phyloP scores from a whole-genome alignment of 92 coral and sea anemone genomes.

The Nematostella vectensis region DNA sequence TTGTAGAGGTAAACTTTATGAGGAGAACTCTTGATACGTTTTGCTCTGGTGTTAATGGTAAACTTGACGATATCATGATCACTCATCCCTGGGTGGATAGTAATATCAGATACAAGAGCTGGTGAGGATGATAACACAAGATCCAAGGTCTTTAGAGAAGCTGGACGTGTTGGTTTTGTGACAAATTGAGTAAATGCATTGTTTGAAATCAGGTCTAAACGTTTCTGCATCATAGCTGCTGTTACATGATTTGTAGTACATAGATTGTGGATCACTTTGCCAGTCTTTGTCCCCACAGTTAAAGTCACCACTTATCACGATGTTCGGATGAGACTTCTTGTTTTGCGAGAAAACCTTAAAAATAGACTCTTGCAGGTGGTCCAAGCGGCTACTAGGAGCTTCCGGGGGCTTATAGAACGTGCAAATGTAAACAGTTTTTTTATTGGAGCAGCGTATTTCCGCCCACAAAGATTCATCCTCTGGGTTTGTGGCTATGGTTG shows the following conservation, averaged over 20 bases:
- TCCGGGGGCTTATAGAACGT: slow-evolving; percentile 22
- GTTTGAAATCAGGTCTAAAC: slow-evolving; percentile 1
- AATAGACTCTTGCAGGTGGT: too few relatives aligned
- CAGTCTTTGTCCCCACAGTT: slow-evolving; percentile 29
- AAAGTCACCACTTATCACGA: too few relatives aligned
- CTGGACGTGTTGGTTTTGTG: slow-evolving; percentile 23
- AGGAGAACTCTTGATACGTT: too few relatives aligned
- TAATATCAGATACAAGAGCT: too few relatives aligned
- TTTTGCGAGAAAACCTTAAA: slow-evolving; percentile 21
- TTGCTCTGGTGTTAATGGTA: slow-evolving; percentile 6
- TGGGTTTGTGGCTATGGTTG: too few relatives aligned
- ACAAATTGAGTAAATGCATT: slow-evolving; percentile 13
- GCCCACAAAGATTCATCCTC: slow-evolving; percentile 21
- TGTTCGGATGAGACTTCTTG: slow-evolving; percentile 15
- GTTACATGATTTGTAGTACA: neutral
- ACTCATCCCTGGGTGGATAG: slow-evolving; percentile 26
- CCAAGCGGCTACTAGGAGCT: neutral
- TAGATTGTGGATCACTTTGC: slow-evolving; percentile 23
- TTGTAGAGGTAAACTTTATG: too few relatives aligned
- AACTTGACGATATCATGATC: slow-evolving; percentile 32
- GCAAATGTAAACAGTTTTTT: slow-evolving; percentile 10
- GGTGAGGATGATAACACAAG: too few relatives aligned
- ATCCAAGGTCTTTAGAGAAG: too few relatives aligned
- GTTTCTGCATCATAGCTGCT: slow-evolving; percentile 14
- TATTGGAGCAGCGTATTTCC: slow-evolving; percentile 1